Conservation (phyloP, 1,140 invertebrate species). For the Daktulosphaira vitifoliae region DNA sequence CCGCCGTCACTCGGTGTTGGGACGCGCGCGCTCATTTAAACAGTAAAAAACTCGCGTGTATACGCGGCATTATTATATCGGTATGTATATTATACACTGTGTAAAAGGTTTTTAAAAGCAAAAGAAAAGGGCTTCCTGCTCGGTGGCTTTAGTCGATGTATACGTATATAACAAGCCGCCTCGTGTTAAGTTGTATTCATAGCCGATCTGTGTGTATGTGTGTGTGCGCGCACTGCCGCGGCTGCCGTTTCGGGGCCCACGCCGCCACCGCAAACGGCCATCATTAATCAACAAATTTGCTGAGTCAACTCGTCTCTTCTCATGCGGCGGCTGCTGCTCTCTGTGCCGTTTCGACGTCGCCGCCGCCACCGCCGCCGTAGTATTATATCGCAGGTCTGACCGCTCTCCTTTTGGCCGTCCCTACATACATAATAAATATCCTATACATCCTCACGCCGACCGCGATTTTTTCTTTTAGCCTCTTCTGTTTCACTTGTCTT, state of each 20-base stretch:
- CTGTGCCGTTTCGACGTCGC: not conserved
- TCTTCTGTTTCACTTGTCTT: no score
- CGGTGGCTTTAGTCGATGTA: not conserved
- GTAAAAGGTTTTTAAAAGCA: constrained; percentile 32
- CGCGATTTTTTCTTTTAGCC: no score
- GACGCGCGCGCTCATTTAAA: not conserved
- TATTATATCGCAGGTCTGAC: constrained; percentile 25
- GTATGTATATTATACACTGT: constrained; percentile 2
- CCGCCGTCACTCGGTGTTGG: not conserved
- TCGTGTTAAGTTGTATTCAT: constrained; percentile 29
- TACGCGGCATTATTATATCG: not conserved
- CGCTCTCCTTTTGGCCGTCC: constrained; percentile 6
- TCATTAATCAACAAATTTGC: constrained; percentile 34
- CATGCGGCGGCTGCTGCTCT: not conserved
- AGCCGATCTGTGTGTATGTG: constrained; percentile 5
- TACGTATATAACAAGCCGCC: constrained; percentile 23
- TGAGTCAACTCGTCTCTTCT: constrained; percentile 26
- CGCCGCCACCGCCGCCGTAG: not conserved
- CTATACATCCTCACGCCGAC: no score
- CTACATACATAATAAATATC: not conserved
- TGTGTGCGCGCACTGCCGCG: not conserved
- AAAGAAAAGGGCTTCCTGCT: constrained; percentile 25
- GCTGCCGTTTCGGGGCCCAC: not conserved
- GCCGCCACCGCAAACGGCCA: constrained; percentile 25
- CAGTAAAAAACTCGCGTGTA: not conserved